Evolutionary conservation across 37 sponge, comb jelly and placozoan genomes (phyloP), one percentile per base, ranked within the genome.

Genomic region (Beroe forskalii): DNA sequence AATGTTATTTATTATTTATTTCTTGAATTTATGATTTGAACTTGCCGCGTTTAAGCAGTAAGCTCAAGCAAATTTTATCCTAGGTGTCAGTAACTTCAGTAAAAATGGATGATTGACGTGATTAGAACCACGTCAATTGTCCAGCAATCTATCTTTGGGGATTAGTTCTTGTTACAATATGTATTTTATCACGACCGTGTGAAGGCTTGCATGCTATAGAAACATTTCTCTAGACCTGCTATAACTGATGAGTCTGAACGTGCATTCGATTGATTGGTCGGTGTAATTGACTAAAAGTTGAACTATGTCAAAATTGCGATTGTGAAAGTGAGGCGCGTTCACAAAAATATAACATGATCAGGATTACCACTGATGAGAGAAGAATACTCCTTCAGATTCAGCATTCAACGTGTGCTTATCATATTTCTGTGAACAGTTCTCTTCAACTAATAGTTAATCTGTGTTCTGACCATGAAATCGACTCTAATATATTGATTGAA

Each of bases 1-100:
- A 80, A 80, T 80, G 55, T 80, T 80, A 80, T 80, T 80, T 80
- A 80, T 80, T 80, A 80, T 80, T 80, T 80, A 80, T 44, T 80
- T 80, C 55, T 41, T 44, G 86, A 80, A 80, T 80, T 80, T 43
- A 41, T 41, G 42, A 42, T 80, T 80, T 69, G 72, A 69, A 69
- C 32, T 69, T 32, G 32, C 72, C 33, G 33, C 32, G 33, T 69
- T 27, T 33, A 69, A 35, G 72, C 33, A 32, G 72, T 32, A 32
- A 32, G 72, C 27, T 69, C 28, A 36, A 69, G 55, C 72, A 69
- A 69, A 9, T 63, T 63, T 63, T 63, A 27, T 6, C 66, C 24
- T 24, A 63, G 39, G 72, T 69, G 32, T 69, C 38, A 69, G 72
- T 69, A 32, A 69, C 32, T 69, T 69, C 32, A 69, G 72, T 48